Conservation (phyloP, 2,113 vertebrate genomes). For the Calcarius ornatus region DNA sequence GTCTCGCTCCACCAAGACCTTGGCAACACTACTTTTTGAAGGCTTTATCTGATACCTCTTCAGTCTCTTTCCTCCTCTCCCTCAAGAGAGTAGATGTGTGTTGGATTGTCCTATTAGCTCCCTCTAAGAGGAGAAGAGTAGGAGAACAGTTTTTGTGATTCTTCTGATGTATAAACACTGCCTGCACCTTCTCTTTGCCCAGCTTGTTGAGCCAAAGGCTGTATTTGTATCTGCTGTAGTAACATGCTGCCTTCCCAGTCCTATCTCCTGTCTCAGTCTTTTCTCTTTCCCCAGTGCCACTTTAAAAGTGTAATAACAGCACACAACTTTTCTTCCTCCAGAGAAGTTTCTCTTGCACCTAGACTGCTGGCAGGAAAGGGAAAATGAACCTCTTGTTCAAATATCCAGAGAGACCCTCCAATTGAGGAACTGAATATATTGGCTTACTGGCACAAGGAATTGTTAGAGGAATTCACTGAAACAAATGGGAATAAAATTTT, state of each 20-base stretch:
- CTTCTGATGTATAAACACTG: not conserved
- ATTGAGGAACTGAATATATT: not conserved
- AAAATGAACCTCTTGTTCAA: not conserved
- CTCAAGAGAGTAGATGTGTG: not conserved
- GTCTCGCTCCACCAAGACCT: not conserved
- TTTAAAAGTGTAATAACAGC: not conserved
- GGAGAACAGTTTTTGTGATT: not conserved
- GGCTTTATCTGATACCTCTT: not conserved
- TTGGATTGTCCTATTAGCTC: not conserved
- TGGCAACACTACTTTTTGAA: not conserved
- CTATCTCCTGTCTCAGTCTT: not conserved
- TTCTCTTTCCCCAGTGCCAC: not conserved
- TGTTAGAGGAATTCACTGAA: not conserved
- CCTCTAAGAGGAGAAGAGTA: not conserved
- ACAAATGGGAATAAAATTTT: not conserved
- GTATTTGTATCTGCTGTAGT: accelerated
- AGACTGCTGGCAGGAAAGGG: not conserved
- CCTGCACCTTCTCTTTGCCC: not conserved
- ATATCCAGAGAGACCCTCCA: not conserved
- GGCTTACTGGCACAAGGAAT: not conserved
- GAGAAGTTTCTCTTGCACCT: not conserved
- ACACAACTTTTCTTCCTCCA: not conserved
- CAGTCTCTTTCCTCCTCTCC: not conserved
- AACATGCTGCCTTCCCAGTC: not conserved
- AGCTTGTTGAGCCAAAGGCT: not conserved